A percentile compares a stretch with the other conserved stretches of the same genome.
These are phyloP conservation scores for Coluber constrictor DNA, from an alignment of 2,797 vertebrate genomes.

Conservation along the genomic window DNA sequence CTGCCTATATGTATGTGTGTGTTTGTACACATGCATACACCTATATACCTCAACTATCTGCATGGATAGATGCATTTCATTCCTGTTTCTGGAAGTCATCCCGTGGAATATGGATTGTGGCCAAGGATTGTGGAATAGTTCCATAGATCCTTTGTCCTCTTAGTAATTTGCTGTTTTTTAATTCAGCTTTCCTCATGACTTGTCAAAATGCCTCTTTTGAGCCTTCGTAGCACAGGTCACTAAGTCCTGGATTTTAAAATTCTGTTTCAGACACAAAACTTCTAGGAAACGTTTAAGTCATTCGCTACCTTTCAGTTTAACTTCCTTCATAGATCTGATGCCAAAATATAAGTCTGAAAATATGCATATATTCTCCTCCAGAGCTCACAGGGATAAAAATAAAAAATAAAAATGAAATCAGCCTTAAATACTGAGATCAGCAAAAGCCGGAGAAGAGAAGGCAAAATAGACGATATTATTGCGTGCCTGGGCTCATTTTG, in stretches of 20 bases:
- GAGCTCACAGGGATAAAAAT: background rate
- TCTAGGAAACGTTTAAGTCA: background rate
- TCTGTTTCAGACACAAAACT: background rate
- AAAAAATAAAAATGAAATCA: background rate
- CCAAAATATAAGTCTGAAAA: background rate
- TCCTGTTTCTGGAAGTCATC: background rate
- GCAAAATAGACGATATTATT: conserved; percentile 19
- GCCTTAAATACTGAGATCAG: conserved; percentile 2
- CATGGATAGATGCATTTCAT: background rate
- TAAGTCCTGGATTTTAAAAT: background rate
- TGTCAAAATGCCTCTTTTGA: background rate
- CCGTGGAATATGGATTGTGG: background rate
- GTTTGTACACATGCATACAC: no score
- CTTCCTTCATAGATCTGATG: background rate
- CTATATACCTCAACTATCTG: background rate
- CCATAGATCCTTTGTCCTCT: background rate
- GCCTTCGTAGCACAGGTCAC: background rate
- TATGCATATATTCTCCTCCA: background rate
- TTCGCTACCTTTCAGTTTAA: background rate
- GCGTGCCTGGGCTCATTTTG: conserved; percentile 72
- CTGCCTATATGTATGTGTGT: no score
- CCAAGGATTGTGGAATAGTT: background rate
- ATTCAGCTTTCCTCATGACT: background rate
- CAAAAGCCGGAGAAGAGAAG: conserved; percentile 11
- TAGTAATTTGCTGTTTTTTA: background rate